A percentile compares a stretch with the other conserved stretches of the same genome.
Conservation (phyloP, 2,113 vertebrate genomes). For the Cromileptes altivelis region DNA sequence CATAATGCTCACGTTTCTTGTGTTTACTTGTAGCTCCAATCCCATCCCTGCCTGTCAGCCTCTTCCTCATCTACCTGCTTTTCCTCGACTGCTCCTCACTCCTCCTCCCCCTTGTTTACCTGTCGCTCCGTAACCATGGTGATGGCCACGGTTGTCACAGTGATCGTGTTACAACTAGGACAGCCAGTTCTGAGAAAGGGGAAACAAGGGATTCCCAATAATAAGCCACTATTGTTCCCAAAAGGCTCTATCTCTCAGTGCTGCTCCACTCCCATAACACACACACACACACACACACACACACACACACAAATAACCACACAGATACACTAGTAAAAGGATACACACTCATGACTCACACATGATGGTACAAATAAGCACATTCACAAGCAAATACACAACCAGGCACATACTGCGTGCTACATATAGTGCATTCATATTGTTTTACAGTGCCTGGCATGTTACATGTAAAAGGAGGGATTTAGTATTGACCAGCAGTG, state of each 20-base stretch:
- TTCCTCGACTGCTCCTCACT: not conserved
- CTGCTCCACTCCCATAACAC: slow-evolving; percentile 46
- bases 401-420: not conserved
- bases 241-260: slow-evolving; percentile 47
- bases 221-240: slow-evolving; percentile 77
- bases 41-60: not conserved
- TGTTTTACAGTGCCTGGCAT: not conserved
- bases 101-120: slow-evolving; percentile 77
- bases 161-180: slow-evolving; percentile 81
- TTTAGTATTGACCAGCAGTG: not conserved
- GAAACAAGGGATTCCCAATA: slow-evolving; percentile 78
- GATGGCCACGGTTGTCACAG: slow-evolving; percentile 71
- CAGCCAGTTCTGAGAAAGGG: slow-evolving; percentile 74
- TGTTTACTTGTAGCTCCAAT: not conserved
- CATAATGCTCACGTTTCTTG: not conserved
- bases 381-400: slow-evolving; percentile 32
- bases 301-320: no score
- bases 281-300: no score
- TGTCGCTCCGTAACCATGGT: slow-evolving; percentile 63
- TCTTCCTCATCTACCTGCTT: slow-evolving; percentile 19
- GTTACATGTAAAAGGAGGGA: not conserved
- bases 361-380: slow-evolving; percentile 23
- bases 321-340: slow-evolving; percentile 8
- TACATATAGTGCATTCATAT: not conserved
- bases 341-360: slow-evolving; percentile 25